Evolutionary conservation across 2,888 invertebrate species (phyloP), one percentile per base, ranked within the genome.

Genomic region (Platypus cylindrus): DNA sequence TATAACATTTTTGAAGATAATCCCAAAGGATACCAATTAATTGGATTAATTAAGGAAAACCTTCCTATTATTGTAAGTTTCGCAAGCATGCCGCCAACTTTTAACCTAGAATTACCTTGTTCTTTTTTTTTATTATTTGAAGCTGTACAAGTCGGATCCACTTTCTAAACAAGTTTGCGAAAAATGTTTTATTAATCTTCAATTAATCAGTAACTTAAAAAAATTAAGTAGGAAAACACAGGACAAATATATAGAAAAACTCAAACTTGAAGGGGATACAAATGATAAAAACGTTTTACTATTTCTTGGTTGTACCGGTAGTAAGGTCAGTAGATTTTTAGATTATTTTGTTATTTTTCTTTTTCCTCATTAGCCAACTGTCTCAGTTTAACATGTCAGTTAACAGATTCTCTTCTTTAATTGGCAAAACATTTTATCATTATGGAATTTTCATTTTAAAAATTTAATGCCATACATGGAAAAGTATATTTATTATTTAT

Each of bases 141-240:
- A 63, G 62, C 55, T 63, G 36, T 61, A 59, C 45, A 55, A 59
- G 42, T 56, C 55, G 28, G 63, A 63, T 48, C 61, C 61, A 24
- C 43, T 62, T 38, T 56, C 61, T 22, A 63, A 63, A 48, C 50
- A 50, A 37, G 51, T 63, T 30, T 63, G 62, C 45, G 54, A 56
- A 41, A 49, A 48, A 27, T 62, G 61, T 43, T 53, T 52, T 18
- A 48, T 50, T 8, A 57, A 51, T 33, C 42, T 62, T 13, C 48
- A 52, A 32, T 47, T 45, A 15, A 49, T 57, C 17, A 48, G 47
- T 34, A 49, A 48, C 26, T 59, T 60, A 42, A 55, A 54, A 41
- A 56, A 51, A 41, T 50, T 40, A 24, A 53, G 53, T 24, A 32
- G 51, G 26, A 53, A 53, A 39, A 53, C 50, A 12, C 52, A 57